Conservation (phyloP, 2,113 vertebrate genomes). For the Dromaius novaehollandiae region DNA sequence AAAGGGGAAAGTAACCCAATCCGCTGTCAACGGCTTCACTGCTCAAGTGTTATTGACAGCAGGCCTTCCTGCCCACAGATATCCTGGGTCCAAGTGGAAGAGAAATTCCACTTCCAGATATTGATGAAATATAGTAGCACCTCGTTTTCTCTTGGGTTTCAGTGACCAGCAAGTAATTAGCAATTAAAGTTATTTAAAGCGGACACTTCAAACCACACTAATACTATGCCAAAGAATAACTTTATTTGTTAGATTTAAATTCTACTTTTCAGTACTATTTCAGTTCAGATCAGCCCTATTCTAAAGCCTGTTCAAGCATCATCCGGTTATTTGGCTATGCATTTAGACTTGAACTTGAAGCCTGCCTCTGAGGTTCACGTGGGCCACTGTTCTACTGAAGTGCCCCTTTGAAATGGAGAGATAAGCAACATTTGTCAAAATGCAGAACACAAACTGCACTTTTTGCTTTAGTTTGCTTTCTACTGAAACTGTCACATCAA, state of each 20-base stretch:
- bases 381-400: background rate
- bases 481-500: background rate
- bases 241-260: background rate
- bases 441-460: background rate
- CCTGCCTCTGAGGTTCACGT: background rate
- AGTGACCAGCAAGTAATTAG: background rate
- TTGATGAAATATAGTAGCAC: background rate
- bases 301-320: background rate
- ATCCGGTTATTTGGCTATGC: background rate
- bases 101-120: background rate
- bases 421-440: background rate
- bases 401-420: background rate
- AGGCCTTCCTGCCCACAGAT: background rate
- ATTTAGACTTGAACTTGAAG: background rate
- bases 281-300: background rate
- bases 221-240: background rate
- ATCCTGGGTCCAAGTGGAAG: background rate
- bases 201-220: background rate
- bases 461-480: background rate
- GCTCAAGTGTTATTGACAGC: background rate
- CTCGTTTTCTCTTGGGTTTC: background rate
- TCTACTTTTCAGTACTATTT: background rate
- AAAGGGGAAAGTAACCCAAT: background rate
- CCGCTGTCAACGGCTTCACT: background rate
- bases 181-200: background rate